These are phyloP conservation scores for Chalcis sispes DNA, from an alignment of 2,888 invertebrate species.

Conservation along the genomic window DNA sequence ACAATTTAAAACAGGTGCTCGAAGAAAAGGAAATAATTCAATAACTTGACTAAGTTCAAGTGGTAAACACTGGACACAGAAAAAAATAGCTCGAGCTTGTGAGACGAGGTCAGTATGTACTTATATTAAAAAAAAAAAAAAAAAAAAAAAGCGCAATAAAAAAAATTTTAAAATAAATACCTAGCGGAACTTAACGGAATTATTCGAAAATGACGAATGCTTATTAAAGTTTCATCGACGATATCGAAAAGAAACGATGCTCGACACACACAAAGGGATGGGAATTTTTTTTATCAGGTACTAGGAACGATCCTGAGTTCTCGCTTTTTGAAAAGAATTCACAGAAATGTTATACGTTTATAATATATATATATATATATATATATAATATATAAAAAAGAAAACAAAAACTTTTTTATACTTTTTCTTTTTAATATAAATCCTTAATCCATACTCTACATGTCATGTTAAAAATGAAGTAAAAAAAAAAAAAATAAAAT, in stretches of 20 bases:
- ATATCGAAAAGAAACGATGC: constrained; percentile 35
- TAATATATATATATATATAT: constrained; percentile 15
- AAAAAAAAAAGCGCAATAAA: constrained; percentile 16
- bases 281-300: constrained; percentile 68
- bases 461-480: constrained; percentile 50
- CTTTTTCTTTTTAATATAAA: constrained; percentile 31
- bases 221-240: constrained; percentile 37
- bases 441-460: constrained; percentile 36
- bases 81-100: constrained; percentile 63
- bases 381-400: constrained; percentile 44
- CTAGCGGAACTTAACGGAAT: too few relatives aligned
- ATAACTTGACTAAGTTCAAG: constrained; percentile 53
- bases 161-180: too few relatives aligned
- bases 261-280: constrained; percentile 63
- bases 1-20: constrained; percentile 51
- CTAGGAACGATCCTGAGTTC: constrained; percentile 72
- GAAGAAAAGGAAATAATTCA: constrained; percentile 41
- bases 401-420: constrained; percentile 44
- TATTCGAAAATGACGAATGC: too few relatives aligned
- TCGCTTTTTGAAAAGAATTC: constrained; percentile 64
- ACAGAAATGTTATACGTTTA: constrained; percentile 27
- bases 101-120: constrained; percentile 58
- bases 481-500: constrained; percentile 55
- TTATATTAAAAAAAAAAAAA: constrained; percentile 10
- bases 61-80: constrained; percentile 64